Percentiles rank a stretch among this genome's conserved stretches.
phyloP scores from a whole-genome alignment of 2,888 invertebrate species.

The Tholera decimalis region DNA sequence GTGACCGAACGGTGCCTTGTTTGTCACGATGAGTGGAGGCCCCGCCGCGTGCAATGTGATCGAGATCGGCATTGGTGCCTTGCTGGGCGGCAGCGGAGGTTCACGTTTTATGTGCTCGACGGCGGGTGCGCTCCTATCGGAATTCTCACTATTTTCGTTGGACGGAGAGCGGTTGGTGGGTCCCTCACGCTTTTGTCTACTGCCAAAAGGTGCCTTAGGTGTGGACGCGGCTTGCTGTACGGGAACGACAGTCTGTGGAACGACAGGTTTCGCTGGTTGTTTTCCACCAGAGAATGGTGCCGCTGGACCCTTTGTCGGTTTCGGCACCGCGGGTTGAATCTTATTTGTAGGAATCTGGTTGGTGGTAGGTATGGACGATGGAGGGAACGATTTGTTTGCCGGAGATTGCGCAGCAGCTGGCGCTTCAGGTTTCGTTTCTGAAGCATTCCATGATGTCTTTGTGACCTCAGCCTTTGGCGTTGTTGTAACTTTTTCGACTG shows the following conservation, averaged over 20 bases:
- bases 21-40: constrained; percentile 87
- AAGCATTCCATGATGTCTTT: constrained; percentile 81
- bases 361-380: constrained; percentile 69
- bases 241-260: constrained; percentile 85
- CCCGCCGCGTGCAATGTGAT: constrained; percentile 87
- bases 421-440: constrained; percentile 72
- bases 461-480: constrained; percentile 77
- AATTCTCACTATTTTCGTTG: constrained; percentile 76
- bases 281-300: constrained; percentile 88
- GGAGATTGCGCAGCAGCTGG: constrained; percentile 62
- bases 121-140: constrained; percentile 68
- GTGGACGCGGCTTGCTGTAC: constrained; percentile 86
- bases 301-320: constrained; percentile 83
- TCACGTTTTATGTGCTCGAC: constrained; percentile 82
- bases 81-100: constrained; percentile 85
- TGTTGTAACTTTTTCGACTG: constrained; percentile 76
- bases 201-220: constrained; percentile 87
- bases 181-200: constrained; percentile 87
- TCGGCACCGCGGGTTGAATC: constrained; percentile 76
- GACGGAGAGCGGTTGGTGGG: constrained; percentile 83
- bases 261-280: constrained; percentile 84
- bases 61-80: constrained; percentile 88
- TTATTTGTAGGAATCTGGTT: constrained; percentile 76
- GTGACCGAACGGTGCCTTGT: constrained; percentile 88
- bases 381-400: constrained; percentile 77